Evolutionary conservation across 2,797 vertebrate species (phyloP), one percentile per base, ranked within the genome.

Genomic region (Rallus crepitans): DNA sequence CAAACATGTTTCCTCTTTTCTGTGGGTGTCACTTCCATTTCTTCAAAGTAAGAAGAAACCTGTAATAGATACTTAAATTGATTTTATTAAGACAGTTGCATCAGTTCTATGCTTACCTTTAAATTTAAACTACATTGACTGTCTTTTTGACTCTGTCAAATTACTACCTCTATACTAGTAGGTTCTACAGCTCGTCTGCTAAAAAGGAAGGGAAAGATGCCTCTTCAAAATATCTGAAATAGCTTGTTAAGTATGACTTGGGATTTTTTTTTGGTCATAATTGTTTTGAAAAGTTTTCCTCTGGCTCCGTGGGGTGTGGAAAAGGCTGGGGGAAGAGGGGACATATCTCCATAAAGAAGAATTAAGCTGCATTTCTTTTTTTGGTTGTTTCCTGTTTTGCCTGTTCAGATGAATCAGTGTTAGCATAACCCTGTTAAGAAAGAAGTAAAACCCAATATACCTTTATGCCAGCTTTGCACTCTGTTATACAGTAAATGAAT

Each of bases 1-100:
- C 8, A 78, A 10, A 56, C 0, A 0, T 30, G 31, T 3, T 37
- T 88, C 10, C 27, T 61, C 47, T 81, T 4, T 1, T 76, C 30
- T 57, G 28, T 68, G 28, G 15, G 12, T 20, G 6, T 5, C 33
- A 53, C 14, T 37, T 72, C 15, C 4, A 28, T 23, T 86, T 68
- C n/a, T 87, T 56, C 48, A 52, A 9, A 42, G 27, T 30, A 88
- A 39, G 18, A 81, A 57, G 50, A 79, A 93, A 85, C 3, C 7
- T 10, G 25, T 2, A 52, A 30, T 25, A 39, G 30, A 55, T 55
- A 37, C 2, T 50, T 76, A n/a, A 1, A 37, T 7, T 42, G n/a
- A 48, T 82, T 90, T 88, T 47, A n/a, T 70, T 35, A 35, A 69
- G 31, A 66, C 7, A 40, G 25, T 39, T 48, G 12, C 21, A 48